A percentile compares a stretch with the other conserved stretches of the same genome.
Conservation (phyloP, 2,888 invertebrate species). For the Microctonus brassicae region DNA sequence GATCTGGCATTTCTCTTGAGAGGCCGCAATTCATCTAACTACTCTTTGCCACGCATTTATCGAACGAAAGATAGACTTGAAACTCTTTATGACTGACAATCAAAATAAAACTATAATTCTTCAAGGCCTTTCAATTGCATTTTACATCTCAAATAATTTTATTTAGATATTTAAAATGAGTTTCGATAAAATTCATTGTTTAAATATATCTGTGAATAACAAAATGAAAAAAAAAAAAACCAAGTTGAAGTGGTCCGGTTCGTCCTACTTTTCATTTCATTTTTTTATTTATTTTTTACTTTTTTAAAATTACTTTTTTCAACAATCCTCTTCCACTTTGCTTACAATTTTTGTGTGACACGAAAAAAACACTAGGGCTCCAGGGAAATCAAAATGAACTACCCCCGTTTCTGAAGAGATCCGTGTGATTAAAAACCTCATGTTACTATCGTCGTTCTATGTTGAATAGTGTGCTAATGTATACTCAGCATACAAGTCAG, state of each 20-base stretch:
- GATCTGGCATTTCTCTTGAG: conserved; percentile 9
- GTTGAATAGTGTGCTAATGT: not conserved
- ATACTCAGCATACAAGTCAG: not conserved
- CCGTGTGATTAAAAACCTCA: conserved; percentile 19
- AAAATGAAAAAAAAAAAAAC: not conserved
- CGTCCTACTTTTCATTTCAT: not conserved
- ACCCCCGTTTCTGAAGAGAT: not conserved
- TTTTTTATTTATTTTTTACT: not conserved
- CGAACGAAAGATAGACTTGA: not conserved
- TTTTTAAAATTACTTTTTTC: not conserved
- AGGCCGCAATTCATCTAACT: conserved; percentile 10
- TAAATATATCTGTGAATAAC: not conserved
- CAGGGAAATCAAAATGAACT: conserved; percentile 15
- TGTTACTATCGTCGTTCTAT: not conserved
- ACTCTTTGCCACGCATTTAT: conserved; percentile 20
- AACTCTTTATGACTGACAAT: conserved; percentile 3
- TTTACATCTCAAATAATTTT: not conserved
- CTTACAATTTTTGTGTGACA: conserved; percentile 11
- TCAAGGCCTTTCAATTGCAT: not conserved
- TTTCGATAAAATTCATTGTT: not conserved
- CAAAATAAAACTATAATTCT: not conserved
- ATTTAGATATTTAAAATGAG: not conserved
- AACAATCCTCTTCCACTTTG: not conserved
- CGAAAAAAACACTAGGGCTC: not conserved
- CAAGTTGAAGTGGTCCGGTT: not conserved